Evolutionary conservation across 2,113 vertebrate genomes (phyloP), one percentile per base, ranked within the genome.

Genomic region (Hemicordylus capensis): DNA sequence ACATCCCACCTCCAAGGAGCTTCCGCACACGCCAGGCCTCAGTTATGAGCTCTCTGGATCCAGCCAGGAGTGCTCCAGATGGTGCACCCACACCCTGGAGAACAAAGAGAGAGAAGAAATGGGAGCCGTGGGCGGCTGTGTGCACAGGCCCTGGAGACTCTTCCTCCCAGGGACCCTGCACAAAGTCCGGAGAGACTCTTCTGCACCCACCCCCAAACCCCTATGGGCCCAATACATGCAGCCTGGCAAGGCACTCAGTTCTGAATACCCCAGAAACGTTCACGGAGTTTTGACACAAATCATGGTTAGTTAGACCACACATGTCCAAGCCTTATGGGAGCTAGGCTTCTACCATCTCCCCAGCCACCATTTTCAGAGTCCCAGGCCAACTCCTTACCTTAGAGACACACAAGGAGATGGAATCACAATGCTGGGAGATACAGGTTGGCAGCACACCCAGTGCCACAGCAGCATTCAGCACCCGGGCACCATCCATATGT

Each of bases 381-480:
- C 37, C 42, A 6, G 42, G n/a, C 39, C 8, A 22, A 2, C n/a
- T 56, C 58, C 85, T 3, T 73, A 98, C 98, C 97, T 98, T 98
- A 81, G 98, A 98, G 91, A 99, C 96, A 87, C 98, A 99, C 80
- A 98, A 93, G 37, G 97, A 97, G 72, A 97, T 96, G 0, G 98
- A 97, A 95, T 98, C 94, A 10, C 97, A 97, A 93, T 97, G 95
- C 91, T 95, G 95, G 89, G 97, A 73, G 6, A 98, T 97, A 78
- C 4, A 80, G 46, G 96, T 91, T 0, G 97, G 96, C n/a, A 94
- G 24, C 48, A 98, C 89, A 0, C 73, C 88, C 90, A 95, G 95
- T 4, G 97, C 96, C 80, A 97, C 95, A 0, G 96, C 97, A 0
- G 97, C 97, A 0, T 98, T 98, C 96, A 98, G 94, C 92, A 98